Conservation (phyloP, 2,113 vertebrate genomes). For the Zosterops pallidus region DNA sequence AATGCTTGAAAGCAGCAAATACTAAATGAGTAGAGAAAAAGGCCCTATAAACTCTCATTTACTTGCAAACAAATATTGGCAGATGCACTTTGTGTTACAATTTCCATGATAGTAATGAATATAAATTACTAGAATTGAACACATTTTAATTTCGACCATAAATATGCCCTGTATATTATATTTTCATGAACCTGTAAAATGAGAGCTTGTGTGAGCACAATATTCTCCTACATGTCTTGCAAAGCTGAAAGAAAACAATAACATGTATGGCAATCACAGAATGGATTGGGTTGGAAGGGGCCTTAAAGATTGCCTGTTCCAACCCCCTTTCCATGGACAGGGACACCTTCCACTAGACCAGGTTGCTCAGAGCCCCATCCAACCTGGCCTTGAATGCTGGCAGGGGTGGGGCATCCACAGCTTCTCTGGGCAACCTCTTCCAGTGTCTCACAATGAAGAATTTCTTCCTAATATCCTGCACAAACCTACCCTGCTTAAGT, state of each 20-base stretch:
- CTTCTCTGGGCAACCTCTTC: too few species aligned
- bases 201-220: not conserved
- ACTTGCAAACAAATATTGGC: not conserved
- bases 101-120: not conserved
- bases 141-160: not conserved
- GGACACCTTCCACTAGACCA: not conserved
- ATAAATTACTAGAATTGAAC: not conserved
- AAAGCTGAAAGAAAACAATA: not conserved
- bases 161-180: not conserved
- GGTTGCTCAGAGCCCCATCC: not conserved
- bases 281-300: not conserved
- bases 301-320: not conserved
- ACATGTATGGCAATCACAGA: not conserved
- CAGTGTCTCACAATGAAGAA: not conserved
- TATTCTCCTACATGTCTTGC: not conserved
- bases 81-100: not conserved
- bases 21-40: not conserved
- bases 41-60: not conserved
- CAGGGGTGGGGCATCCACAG: not conserved
- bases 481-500: not conserved
- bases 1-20: conserved; percentile 10
- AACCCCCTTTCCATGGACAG: rapidly evolving
- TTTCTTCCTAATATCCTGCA: not conserved
- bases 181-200: not conserved
- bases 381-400: not conserved